A percentile compares a stretch with the other conserved stretches of the same genome.
phyloP scores from a whole-genome alignment of 2,888 invertebrate genomes.

The Lacanobia oleracea region DNA sequence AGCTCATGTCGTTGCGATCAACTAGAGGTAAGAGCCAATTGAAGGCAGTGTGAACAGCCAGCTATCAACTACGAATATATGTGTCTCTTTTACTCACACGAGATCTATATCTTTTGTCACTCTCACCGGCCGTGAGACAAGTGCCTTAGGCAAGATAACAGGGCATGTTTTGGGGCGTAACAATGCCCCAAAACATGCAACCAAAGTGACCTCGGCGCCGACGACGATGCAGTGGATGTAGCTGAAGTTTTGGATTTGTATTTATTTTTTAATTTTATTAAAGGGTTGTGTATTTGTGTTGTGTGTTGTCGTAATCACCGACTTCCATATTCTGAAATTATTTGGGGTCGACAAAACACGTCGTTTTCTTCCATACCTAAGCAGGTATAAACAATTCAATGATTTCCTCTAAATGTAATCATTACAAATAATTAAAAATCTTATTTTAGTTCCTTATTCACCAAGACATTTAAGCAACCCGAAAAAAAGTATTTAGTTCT shows the following conservation, averaged over 20 bases:
- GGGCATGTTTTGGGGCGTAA: no score
- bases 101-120: no score
- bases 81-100: no score
- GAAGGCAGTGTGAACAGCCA: no score
- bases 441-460: background rate
- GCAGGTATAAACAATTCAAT: no score
- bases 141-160: no score
- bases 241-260: background rate
- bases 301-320: background rate
- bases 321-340: background rate
- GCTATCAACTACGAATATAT: no score
- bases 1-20: no score
- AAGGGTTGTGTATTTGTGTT: background rate
- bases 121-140: no score
- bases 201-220: background rate
- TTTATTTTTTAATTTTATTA: background rate
- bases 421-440: background rate
- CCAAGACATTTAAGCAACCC: background rate
- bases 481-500: background rate
- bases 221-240: background rate
- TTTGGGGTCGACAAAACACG: background rate
- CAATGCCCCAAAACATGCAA: background rate
- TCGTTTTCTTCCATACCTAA: background rate
- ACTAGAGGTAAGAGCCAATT: no score
- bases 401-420: no score